Evolutionary conservation across 2,797 vertebrate genomes (phyloP).

Genomic region (Spinus pinus): DNA sequence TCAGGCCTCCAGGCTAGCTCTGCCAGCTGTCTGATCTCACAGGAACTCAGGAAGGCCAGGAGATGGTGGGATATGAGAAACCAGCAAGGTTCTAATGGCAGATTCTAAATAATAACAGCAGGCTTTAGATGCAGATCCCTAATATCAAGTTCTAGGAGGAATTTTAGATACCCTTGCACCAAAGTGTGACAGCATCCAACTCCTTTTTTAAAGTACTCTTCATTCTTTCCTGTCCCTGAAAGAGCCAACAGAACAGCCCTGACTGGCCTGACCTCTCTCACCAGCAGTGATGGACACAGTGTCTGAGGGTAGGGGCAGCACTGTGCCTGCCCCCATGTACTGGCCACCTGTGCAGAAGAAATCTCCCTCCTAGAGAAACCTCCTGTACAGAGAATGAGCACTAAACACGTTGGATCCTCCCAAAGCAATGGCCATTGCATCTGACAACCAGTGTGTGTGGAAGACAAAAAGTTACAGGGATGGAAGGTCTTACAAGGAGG

Average conservation of each 20-base stretch:
- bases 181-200: neutral
- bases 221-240: neutral
- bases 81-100: neutral
- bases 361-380: neutral
- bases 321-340: neutral
- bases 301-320: neutral
- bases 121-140: neutral
- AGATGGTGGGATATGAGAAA: neutral
- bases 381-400: neutral
- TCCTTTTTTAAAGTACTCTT: neutral
- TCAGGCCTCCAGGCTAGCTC: neutral
- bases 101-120: neutral
- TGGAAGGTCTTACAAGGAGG: neutral
- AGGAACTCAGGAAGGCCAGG: neutral
- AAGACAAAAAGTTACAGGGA: accelerated
- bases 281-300: neutral
- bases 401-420: neutral
- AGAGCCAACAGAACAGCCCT: accelerated
- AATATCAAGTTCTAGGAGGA: neutral
- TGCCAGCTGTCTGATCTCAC: neutral
- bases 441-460: neutral
- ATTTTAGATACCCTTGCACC: neutral
- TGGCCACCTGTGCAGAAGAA: neutral
- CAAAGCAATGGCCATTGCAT: neutral
- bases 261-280: neutral